These are phyloP conservation scores for Cinclus cinclus DNA, from an alignment of 2,113 vertebrate genomes.

Conservation along the genomic window DNA sequence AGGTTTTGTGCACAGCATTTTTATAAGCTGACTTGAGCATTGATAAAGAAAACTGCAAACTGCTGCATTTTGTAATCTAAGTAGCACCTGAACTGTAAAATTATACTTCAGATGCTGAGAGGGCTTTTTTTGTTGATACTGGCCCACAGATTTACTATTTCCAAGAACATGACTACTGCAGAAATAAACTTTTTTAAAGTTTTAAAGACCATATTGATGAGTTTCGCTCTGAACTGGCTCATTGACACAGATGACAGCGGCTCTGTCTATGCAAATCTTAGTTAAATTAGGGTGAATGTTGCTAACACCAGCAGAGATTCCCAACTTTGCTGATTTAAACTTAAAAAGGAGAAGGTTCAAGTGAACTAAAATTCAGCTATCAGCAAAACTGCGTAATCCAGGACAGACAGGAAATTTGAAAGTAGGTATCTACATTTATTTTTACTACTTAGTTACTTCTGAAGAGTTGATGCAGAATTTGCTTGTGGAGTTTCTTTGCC, in stretches of 20 bases:
- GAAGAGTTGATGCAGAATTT: neutral
- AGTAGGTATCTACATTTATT: neutral
- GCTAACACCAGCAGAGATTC: neutral
- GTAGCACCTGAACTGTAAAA: neutral
- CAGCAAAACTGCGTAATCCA: neutral
- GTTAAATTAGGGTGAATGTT: neutral
- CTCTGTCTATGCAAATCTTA: neutral
- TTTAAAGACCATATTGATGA: neutral
- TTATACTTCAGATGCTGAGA: neutral
- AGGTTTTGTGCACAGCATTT: neutral
- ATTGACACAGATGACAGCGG: neutral
- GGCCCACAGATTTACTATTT: neutral
- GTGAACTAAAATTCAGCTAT: neutral
- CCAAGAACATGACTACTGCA: neutral
- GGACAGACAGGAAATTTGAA: neutral
- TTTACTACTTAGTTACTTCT: neutral
- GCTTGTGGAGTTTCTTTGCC: neutral
- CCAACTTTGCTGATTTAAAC: neutral
- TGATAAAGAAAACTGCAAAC: neutral
- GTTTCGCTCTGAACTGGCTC: neutral
- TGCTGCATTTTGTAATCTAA: neutral
- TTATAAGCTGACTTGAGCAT: neutral
- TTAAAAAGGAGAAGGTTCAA: neutral
- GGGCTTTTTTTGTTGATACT: neutral
- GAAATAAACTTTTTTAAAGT: neutral